Base-by-base conservation (phyloP, 2,113 vertebrate genomes). In the Seriola quinqueradiata region DNA sequence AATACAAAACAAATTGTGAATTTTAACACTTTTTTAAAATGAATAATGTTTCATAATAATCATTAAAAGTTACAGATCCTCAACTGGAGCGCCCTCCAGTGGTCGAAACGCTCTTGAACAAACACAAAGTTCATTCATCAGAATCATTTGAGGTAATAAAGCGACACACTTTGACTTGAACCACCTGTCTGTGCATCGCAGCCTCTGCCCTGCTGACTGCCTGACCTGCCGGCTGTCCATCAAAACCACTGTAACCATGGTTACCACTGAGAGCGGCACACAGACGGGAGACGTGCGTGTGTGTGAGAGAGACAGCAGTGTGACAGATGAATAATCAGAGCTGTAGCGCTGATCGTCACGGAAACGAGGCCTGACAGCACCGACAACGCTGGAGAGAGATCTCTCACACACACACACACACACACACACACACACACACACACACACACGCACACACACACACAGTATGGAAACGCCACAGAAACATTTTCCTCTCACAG, bases 251-350 rank as follows among this genome's bases (percentile, higher is more conserved):
- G 54, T 25, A n/a, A 23, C n/a, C 54, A 55, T 25, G 54, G 54
- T 55, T 55, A 55, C 54, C n/a, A 13, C n/a, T 55, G 8, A 23
- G 9, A 3, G 19, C 8, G 19, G 19, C 50, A 50, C 46, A 48
- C 4, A 46, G 34, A 36, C 34, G 34, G 34, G 34, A 4, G 5
- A 36, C 6, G 34, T 36, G 34, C 6, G 34, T 42, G 40, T 52
- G 50, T 8, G 50, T 2, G 40, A 2, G 46, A 14, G 44, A 46
- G 44, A 17, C 46, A n/a, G 52, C 7, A n/a, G 19, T 12, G 54
- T 55, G 54, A 55, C 54, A 55, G 54, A 55, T 55, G 54, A 55
- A 55, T 55, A 55, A 55, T 55, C 54, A 55, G 54, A 55, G 54
- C 54, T 23, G 54, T 8, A 54, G 52, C 21, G 8, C 50, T 9